A percentile compares a stretch with the other conserved stretches of the same genome.
Evolutionary conservation across 2,888 invertebrate species (phyloP).

Genomic region (Rhagophthalmus giganteus): DNA sequence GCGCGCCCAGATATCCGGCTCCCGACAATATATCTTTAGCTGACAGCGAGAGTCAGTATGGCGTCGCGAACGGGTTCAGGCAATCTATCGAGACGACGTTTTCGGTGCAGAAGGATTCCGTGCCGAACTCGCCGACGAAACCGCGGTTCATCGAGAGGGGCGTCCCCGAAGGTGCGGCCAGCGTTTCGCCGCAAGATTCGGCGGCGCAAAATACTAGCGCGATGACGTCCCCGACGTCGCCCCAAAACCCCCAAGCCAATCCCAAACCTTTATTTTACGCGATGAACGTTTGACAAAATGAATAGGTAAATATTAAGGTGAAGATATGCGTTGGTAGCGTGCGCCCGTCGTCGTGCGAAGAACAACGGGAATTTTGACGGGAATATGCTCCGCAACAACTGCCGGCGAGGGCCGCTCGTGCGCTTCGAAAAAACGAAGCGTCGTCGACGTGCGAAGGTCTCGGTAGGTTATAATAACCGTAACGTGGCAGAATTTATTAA

Average conservation of each 20-base stretch:
- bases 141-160: constrained; percentile 63
- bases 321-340: constrained; percentile 35
- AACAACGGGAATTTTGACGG: constrained; percentile 7
- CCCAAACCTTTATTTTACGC: constrained; percentile 73
- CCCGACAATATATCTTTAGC: constrained; percentile 48
- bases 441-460: constrained; percentile 15
- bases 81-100: constrained; percentile 39
- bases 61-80: constrained; percentile 45
- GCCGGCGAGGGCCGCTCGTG: neutral
- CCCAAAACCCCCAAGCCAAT: constrained; percentile 59
- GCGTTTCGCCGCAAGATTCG: constrained; percentile 68
- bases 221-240: constrained; percentile 56
- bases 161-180: constrained; percentile 74
- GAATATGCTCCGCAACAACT: constrained; percentile 2
- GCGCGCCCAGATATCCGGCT: constrained; percentile 43
- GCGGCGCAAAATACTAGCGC: constrained; percentile 51
- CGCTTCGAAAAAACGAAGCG: constrained; percentile 20
- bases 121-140: constrained; percentile 62
- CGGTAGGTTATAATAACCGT: constrained; percentile 54
- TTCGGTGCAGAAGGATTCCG: constrained; percentile 46
- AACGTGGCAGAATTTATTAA: constrained; percentile 47
- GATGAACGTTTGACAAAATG: constrained; percentile 82
- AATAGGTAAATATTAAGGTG: constrained; percentile 57
- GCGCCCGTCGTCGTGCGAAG: constrained; percentile 10
- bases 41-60: constrained; percentile 48